Evolutionary conservation across 2,888 invertebrate genomes (phyloP).

Genomic region (Mythimna ferrago): DNA sequence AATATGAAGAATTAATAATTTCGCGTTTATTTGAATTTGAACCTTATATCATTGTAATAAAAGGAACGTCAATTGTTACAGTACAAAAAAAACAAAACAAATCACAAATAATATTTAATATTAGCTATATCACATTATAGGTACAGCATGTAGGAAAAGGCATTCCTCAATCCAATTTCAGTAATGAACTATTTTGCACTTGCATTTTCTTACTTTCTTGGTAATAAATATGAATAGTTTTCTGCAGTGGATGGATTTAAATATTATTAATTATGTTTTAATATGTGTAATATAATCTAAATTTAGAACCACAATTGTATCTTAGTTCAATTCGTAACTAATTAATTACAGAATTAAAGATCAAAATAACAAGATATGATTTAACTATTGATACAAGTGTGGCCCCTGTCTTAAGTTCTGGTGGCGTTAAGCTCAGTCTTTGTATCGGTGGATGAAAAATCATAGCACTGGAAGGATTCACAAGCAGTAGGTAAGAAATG

Average conservation of each 20-base stretch:
- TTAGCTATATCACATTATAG: not conserved
- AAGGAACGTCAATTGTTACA: not conserved
- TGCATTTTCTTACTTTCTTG: conserved; percentile 20
- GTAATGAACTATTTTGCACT: conserved; percentile 6
- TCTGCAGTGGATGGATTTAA: conserved; percentile 33
- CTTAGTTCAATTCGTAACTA: conserved; percentile 5
- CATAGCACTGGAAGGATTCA: conserved; percentile 90
- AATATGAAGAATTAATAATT: not conserved
- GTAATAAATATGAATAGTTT: conserved; percentile 20
- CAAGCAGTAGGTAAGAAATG: conserved; percentile 73
- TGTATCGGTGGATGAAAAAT: conserved; percentile 81
- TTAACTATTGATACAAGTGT: conserved; percentile 48
- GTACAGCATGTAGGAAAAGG: not conserved
- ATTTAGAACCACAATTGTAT: conserved; percentile 54
- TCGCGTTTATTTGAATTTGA: conserved; percentile 4
- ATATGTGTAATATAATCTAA: conserved; percentile 48
- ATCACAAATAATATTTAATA: conserved; percentile 3
- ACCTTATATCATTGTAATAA: conserved; percentile 1
- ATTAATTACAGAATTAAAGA: not conserved
- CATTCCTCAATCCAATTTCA: not conserved
- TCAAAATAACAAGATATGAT: conserved; percentile 2
- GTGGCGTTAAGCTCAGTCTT: conserved; percentile 81
- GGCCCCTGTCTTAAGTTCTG: conserved; percentile 58
- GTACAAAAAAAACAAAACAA: not conserved
- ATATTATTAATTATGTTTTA: conserved; percentile 37